Conservation (phyloP, 64 coral and sea anemone genomes). For the Stichodactyla mertensii region DNA sequence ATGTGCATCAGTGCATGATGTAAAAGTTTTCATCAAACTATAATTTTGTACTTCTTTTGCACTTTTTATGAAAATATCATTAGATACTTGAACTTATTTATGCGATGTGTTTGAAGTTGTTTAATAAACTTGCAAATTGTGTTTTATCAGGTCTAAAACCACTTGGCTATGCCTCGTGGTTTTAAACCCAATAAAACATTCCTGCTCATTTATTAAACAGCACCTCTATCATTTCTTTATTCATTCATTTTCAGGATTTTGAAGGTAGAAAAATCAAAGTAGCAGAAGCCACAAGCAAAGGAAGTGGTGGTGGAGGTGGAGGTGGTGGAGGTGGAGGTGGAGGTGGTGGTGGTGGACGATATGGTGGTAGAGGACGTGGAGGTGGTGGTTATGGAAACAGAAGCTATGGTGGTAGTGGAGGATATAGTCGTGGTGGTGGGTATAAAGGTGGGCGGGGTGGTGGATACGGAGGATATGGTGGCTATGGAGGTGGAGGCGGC, state of each 20-base stretch:
- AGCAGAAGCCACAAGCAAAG: slow-evolving; percentile 21
- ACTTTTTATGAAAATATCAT: too few relatives aligned
- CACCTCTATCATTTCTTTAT: too few relatives aligned
- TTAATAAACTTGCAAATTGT: too few relatives aligned
- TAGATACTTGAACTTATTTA: too few relatives aligned
- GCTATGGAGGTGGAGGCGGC: background rate
- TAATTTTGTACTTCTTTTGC: too few relatives aligned
- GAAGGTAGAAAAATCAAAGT: slow-evolving; percentile 30
- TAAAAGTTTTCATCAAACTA: too few relatives aligned
- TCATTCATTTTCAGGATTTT: slow-evolving; percentile 17
- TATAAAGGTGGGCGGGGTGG: background rate
- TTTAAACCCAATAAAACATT: too few relatives aligned
- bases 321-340: slow-evolving; percentile 4
- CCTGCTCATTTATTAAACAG: too few relatives aligned
- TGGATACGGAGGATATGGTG: background rate
- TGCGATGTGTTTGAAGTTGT: too few relatives aligned
- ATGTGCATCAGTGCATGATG: too few relatives aligned
- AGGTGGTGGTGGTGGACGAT: slow-evolving; percentile 18
- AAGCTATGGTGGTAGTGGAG: background rate
- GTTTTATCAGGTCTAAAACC: too few relatives aligned
- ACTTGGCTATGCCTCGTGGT: too few relatives aligned
- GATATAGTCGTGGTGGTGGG: background rate
- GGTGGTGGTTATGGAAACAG: background rate
- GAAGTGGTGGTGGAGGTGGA: slow-evolving; percentile 16
- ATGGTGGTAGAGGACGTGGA: background rate